Evolutionary conservation across 2,113 vertebrate species (phyloP).

Genomic region (Spea bombifrons): DNA sequence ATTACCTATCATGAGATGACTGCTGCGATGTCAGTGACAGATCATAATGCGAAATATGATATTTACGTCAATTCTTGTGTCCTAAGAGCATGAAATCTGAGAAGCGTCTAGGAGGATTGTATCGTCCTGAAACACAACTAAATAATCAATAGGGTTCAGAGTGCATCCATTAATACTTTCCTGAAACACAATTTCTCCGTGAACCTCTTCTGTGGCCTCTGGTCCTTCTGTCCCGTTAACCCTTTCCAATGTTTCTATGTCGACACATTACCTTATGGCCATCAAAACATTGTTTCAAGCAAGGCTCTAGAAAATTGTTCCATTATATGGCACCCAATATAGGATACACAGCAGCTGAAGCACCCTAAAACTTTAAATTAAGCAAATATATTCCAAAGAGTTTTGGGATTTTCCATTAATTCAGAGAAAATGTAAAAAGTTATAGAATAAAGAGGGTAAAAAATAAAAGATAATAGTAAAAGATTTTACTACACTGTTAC

Average conservation of each 20-base stretch:
- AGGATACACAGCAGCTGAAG: too few relatives aligned
- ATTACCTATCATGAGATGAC: conserved; percentile 1
- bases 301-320: background rate
- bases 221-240: background rate
- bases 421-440: too few relatives aligned
- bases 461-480: too few relatives aligned
- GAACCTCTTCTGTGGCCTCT: background rate
- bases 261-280: background rate
- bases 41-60: conserved; percentile 29
- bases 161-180: conserved; percentile 35
- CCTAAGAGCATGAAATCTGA: conserved; percentile 37
- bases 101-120: conserved; percentile 16
- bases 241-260: background rate
- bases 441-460: too few relatives aligned
- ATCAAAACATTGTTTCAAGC: background rate
- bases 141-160: conserved; percentile 20
- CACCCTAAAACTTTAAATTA: too few relatives aligned
- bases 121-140: conserved; percentile 20
- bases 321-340: background rate
- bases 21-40: conserved; percentile 25
- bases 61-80: conserved; percentile 34
- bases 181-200: conserved; percentile 18
- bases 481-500: too few relatives aligned
- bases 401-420: too few relatives aligned
- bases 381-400: too few relatives aligned